These are phyloP conservation scores for Hirudinaria manillensis DNA, from an alignment of 2,888 invertebrate genomes.

Conservation along the genomic window DNA sequence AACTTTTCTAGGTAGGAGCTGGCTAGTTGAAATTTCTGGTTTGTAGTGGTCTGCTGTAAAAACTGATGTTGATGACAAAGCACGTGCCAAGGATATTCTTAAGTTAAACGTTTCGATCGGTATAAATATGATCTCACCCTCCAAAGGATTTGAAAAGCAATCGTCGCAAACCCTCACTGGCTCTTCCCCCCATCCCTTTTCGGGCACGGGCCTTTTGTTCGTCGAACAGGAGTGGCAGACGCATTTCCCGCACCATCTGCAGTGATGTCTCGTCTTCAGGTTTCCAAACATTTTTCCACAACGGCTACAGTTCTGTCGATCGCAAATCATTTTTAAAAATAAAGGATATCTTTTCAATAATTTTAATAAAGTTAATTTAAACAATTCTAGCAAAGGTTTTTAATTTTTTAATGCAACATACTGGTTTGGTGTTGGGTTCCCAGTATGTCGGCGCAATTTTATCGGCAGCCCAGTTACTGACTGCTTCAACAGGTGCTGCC, in stretches of 20 bases:
- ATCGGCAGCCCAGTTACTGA: slow-evolving; percentile 71
- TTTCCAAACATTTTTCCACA: slow-evolving; percentile 57
- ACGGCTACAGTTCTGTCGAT: slow-evolving; percentile 62
- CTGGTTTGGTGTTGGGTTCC: slow-evolving; percentile 66
- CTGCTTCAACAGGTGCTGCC: slow-evolving; percentile 64
- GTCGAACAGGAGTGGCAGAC: slow-evolving; percentile 70
- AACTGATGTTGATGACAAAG: neutral
- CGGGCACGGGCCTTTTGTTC: slow-evolving; percentile 65
- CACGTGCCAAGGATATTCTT: neutral
- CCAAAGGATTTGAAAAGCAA: slow-evolving; percentile 57
- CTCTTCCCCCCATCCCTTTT: slow-evolving; percentile 64
- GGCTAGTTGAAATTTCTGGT: neutral
- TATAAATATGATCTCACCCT: neutral
- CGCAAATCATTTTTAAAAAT: neutral
- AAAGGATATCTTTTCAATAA: neutral
- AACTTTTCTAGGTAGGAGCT: slow-evolving; percentile 46
- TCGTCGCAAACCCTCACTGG: slow-evolving; percentile 70
- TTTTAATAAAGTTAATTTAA: neutral
- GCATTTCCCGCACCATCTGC: slow-evolving; percentile 72
- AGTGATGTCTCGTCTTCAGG: slow-evolving; percentile 59
- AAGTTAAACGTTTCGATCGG: neutral
- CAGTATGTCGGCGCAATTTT: slow-evolving; percentile 73
- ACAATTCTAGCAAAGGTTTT: neutral
- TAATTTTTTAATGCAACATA: neutral
- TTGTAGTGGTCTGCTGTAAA: neutral